A percentile compares a stretch with the other conserved stretches of the same genome.
Conservation (phyloP, 2,888 invertebrate species). For the Ichneumoninae sp. region DNA sequence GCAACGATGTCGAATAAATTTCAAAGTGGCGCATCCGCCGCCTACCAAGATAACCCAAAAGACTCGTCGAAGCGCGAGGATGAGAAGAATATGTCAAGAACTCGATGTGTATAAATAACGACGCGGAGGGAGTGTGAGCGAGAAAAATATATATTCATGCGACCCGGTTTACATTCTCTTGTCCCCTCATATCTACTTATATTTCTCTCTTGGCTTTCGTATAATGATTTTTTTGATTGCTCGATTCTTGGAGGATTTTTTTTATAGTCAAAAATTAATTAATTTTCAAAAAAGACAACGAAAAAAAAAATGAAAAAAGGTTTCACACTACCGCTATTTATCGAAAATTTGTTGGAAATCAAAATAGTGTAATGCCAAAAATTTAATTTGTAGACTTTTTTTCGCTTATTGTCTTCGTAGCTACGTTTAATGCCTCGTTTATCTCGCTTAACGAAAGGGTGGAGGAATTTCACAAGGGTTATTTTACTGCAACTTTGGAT, state of each 20-base stretch:
- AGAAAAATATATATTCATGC: slow-evolving; percentile 46
- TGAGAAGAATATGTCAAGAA: slow-evolving; percentile 31
- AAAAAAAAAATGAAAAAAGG: no score
- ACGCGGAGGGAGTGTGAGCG: slow-evolving; percentile 6
- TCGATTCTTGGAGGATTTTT: background rate
- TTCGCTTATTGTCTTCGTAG: background rate
- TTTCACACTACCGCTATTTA: background rate
- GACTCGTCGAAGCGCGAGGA: slow-evolving; percentile 44
- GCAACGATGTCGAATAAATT: slow-evolving; percentile 60
- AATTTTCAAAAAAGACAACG: background rate
- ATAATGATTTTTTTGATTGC: background rate
- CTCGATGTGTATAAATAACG: slow-evolving; percentile 17
- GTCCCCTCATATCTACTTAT: background rate
- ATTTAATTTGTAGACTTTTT: background rate
- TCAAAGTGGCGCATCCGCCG: slow-evolving; percentile 37
- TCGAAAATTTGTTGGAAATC: background rate
- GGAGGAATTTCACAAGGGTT: slow-evolving; percentile 5
- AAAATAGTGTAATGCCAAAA: background rate
- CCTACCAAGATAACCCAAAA: slow-evolving; percentile 59
- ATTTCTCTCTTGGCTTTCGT: background rate
- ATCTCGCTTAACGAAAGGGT: background rate
- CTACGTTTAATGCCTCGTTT: slow-evolving; percentile 16
- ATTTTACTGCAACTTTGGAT: background rate
- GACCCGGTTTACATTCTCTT: slow-evolving; percentile 57
- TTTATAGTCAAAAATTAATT: background rate